Evolutionary conservation across 2,888 invertebrate species (phyloP).

Genomic region (Polylopha cassiicola): DNA sequence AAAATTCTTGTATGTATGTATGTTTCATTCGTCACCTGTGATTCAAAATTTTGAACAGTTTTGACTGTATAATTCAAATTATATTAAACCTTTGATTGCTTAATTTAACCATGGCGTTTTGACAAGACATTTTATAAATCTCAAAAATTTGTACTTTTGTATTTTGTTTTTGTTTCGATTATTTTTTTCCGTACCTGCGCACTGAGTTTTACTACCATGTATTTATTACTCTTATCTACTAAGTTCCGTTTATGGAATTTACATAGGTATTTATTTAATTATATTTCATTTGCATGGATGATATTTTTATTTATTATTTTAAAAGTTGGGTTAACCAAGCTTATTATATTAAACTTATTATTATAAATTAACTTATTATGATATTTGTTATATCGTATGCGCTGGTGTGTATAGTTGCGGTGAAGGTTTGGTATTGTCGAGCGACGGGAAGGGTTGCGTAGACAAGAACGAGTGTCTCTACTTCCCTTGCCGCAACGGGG

Average conservation of each 20-base stretch:
- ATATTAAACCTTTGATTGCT: too few species aligned
- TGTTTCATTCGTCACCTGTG: too few species aligned
- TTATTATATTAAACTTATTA: background rate
- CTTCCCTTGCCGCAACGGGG: constrained; percentile 95
- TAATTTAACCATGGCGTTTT: too few species aligned
- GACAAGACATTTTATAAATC: too few species aligned
- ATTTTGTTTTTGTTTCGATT: constrained; percentile 19
- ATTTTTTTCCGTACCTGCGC: constrained; percentile 33
- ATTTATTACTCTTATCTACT: constrained; percentile 9
- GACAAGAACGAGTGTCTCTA: constrained; percentile 97
- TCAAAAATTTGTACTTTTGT: background rate
- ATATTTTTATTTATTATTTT: constrained; percentile 2
- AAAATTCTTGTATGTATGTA: constrained; percentile 7
- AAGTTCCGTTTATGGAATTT: constrained; percentile 5
- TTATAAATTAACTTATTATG: constrained; percentile 16
- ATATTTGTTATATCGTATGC: constrained; percentile 18
- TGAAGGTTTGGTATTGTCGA: constrained; percentile 92
- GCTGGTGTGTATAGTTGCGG: constrained; percentile 84
- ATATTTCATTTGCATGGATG: constrained; percentile 5
- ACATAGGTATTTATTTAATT: constrained; percentile 6
- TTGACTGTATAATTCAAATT: too few species aligned
- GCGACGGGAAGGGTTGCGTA: constrained; percentile 94
- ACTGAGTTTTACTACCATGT: constrained; percentile 47
- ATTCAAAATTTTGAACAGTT: too few species aligned
- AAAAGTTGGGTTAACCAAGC: background rate